Base-by-base conservation (phyloP, 2,797 vertebrate species). In the Moxostoma hubbsi region DNA sequence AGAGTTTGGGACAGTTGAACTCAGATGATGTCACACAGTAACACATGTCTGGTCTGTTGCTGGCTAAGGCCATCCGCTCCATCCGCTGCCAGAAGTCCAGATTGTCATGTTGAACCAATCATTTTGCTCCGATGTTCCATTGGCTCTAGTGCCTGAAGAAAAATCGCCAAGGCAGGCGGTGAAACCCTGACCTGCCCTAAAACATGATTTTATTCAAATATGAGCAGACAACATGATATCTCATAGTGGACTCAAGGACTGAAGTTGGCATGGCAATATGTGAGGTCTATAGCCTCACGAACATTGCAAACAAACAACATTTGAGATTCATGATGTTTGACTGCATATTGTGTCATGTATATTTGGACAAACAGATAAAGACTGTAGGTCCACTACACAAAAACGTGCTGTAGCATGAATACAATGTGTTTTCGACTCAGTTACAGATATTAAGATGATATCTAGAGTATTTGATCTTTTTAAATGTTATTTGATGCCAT, bases 131-230 rank as follows among this genome's bases (percentile, higher is more conserved):
- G 61, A 61, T 55, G 16, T 57, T 75, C 18, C 57, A 64, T 53
- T 43, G 55, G 74, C 61, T 73, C 74, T 36, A 11, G 24, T 59
- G 50, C 62, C 75, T 55, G 62, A 58, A 57, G 63, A 83, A 63
- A 76, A 81, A 79, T 77, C 43, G 63, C 16, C 6, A 50, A 82
- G 43, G 65, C 70, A 80, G 62, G 46, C 55, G 24, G 55, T n/a
- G 43, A 67, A 58, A 58, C 59, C 75, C 51, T 83, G 75, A 77
- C 71, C 67, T 57, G 45, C 51, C 64, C 73, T 83, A 61, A 79
- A 77, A 79, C 75, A 75, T 47, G 15, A 6, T 18, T 68, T 64
- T 45, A 16, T 5, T 15, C 11, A 47, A 68, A 65, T 53, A 68
- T 24, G 7, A 70, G 13, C 50, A 18, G 36, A 51, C 61, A 64